These are phyloP conservation scores for Halocynthia aurantium DNA, from an alignment of 23 tunicate genomes.

Conservation along the genomic window DNA sequence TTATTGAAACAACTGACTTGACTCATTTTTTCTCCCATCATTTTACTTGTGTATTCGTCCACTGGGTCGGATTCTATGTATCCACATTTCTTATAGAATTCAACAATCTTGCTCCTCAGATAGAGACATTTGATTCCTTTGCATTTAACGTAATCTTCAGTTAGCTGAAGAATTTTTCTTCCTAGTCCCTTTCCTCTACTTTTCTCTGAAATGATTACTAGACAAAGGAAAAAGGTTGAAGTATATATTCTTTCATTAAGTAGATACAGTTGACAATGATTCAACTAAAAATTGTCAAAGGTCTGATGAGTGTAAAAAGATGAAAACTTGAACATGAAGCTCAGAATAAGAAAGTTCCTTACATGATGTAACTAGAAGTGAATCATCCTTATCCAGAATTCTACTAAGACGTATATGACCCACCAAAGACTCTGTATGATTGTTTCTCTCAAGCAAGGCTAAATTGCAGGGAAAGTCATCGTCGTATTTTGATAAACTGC, in stretches of 20 bases:
- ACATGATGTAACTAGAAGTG: conserved; percentile 49
- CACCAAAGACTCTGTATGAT: neutral
- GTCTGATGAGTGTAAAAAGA: too few relatives aligned
- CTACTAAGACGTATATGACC: conserved; percentile 35
- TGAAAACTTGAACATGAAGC: too few relatives aligned
- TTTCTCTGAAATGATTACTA: conserved; percentile 30
- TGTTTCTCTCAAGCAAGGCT: conserved; percentile 1
- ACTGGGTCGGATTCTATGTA: conserved; percentile 28
- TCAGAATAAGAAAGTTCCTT: neutral
- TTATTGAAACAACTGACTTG: conserved; percentile 11
- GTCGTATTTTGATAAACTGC: conserved; percentile 20
- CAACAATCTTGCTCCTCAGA: conserved; percentile 19
- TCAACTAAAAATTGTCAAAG: too few relatives aligned
- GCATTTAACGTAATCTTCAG: conserved; percentile 13
- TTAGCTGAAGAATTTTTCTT: conserved; percentile 24
- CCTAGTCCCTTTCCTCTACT: conserved; percentile 39
- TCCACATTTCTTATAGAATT: conserved; percentile 55
- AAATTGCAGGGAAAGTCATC: conserved; percentile 37
- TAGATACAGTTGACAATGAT: neutral
- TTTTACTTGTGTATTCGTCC: conserved; percentile 13
- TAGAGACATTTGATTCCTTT: conserved; percentile 26
- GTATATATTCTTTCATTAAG: neutral
- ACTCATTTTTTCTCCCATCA: conserved; percentile 9
- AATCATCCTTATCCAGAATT: conserved; percentile 17
- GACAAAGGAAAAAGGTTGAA: neutral